Percentiles rank a stretch among this genome's conserved stretches.
Conservation (phyloP, 2,888 invertebrate genomes). For the Exocentrus adspersus region DNA sequence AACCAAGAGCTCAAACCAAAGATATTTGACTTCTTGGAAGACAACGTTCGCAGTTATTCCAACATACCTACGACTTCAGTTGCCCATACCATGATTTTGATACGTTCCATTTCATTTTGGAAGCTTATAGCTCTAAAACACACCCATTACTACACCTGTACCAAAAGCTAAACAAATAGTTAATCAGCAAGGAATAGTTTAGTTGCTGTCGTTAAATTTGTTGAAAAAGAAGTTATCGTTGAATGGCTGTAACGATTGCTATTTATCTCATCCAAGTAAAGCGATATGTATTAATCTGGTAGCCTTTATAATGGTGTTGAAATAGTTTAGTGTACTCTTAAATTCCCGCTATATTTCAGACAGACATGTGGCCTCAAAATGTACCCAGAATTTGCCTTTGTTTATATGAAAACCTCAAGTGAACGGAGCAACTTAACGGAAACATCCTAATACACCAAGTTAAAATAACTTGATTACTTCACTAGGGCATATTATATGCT, state of each 20-base stretch:
- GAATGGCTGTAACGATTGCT: not conserved
- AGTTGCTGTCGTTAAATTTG: not conserved
- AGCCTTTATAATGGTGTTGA: not conserved
- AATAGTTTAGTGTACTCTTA: not conserved
- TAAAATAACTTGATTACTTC: not conserved
- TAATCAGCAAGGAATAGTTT: not conserved
- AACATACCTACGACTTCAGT: too few species aligned
- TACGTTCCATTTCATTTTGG: too few species aligned
- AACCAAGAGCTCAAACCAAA: too few species aligned
- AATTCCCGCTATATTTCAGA: slow-evolving; percentile 1
- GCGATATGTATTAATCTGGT: not conserved
- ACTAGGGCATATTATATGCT: too few species aligned
- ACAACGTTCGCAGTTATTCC: too few species aligned
- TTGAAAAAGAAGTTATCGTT: not conserved
- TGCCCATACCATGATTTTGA: too few species aligned
- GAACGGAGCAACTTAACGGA: not conserved
- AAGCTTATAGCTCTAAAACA: not conserved
- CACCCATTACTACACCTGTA: too few species aligned
- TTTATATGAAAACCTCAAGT: slow-evolving; percentile 6
- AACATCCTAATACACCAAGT: not conserved
- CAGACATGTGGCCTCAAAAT: slow-evolving; percentile 10
- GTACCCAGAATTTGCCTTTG: slow-evolving; percentile 3
- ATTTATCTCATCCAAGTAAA: not conserved
- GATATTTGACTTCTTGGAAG: too few species aligned
- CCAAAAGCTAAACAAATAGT: too few species aligned